Conservation (phyloP, 64 coral and sea anemone genomes). For the Actinia equina region DNA sequence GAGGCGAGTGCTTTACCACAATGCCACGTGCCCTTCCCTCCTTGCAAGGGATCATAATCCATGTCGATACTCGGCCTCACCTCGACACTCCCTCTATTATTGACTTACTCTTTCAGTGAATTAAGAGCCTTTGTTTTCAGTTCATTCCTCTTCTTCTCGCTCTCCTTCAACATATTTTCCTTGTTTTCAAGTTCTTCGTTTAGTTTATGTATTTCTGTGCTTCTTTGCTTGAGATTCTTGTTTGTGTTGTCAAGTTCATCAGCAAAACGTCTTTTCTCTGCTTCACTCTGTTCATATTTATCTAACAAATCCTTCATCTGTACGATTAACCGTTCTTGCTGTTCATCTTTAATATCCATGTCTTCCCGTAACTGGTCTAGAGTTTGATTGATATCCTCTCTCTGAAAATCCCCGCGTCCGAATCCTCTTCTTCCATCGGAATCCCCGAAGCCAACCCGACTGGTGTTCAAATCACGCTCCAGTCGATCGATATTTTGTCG, state of each 20-base stretch:
- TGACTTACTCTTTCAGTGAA: slow-evolving; percentile 91
- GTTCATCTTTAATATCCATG: slow-evolving; percentile 77
- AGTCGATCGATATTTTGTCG: slow-evolving; percentile 69
- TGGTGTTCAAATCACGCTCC: slow-evolving; percentile 57
- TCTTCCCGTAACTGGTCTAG: slow-evolving; percentile 69
- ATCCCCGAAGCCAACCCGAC: slow-evolving; percentile 29
- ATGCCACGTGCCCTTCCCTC: too few relatives aligned
- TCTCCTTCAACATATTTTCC: slow-evolving; percentile 85
- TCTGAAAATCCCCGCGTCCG: slow-evolving; percentile 11
- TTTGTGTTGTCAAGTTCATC: slow-evolving; percentile 54
- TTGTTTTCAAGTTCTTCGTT: slow-evolving; percentile 63
- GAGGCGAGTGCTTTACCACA: too few relatives aligned
- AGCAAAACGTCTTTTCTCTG: slow-evolving; percentile 52
- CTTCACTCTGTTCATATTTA: slow-evolving; percentile 76
- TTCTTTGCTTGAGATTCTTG: slow-evolving; percentile 67
- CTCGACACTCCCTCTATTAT: background rate
- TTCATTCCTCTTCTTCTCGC: slow-evolving; percentile 85
- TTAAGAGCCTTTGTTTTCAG: slow-evolving; percentile 79
- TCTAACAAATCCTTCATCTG: slow-evolving; percentile 70
- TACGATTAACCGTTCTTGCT: slow-evolving; percentile 67
- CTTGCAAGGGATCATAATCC: too few relatives aligned
- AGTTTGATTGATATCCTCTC: slow-evolving; percentile 50
- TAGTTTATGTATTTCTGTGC: slow-evolving; percentile 49
- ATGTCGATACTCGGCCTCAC: too few relatives aligned
- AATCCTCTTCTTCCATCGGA: slow-evolving; percentile 52